Base-by-base conservation (phyloP, 2,797 vertebrate genomes). In the Necrosyrtes monachus region DNA sequence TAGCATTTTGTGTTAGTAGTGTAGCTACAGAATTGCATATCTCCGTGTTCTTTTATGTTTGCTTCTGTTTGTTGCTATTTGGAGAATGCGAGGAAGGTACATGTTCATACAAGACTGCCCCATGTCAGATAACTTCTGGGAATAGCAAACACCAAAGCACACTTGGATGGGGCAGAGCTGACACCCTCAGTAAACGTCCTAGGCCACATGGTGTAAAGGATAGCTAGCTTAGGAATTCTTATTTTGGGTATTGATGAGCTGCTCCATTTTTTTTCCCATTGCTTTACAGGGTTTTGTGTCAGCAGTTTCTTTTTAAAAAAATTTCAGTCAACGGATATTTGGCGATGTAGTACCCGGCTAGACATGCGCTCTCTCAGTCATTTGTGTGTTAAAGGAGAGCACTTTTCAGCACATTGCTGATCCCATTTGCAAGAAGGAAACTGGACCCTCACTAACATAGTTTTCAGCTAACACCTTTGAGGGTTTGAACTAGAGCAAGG, bases 341-440 rank as follows among this genome's bases (percentile, higher is more conserved):
- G 67, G 6, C 81, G 10, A 41, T 57, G 27, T 72, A 41, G 50
- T 63, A 33, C 20, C 19, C 20, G 2, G 27, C 68, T 70, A 85
- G 92, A 92, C 46, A 12, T 18, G 30, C 7, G 9, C 20, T 33
- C 41, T 74, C 12, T 92, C 27, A 43, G 37, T 50, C 69, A 80
- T 95, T 95, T 90, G 65, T 87, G 78, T 65, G 65, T 65, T 78
- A 95, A 96, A 95, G 73, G 67, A 85, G 81, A 81, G 46, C 69
- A 31, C 78, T 97, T 96, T 72, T 88, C 92, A 78, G 65, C 60
- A 85, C 83, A 13, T 78, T 79, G 54, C 46, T 85, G 70, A 86
- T 69, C 56, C 41, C 50, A 57, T 95, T 95, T 85, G 75, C 73
- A 73, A 76, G 78, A 90, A 85, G 90, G 81, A 94, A 94, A 82